Base-by-base conservation (phyloP, 1,140 invertebrate genomes). In the Prorops nasuta region DNA sequence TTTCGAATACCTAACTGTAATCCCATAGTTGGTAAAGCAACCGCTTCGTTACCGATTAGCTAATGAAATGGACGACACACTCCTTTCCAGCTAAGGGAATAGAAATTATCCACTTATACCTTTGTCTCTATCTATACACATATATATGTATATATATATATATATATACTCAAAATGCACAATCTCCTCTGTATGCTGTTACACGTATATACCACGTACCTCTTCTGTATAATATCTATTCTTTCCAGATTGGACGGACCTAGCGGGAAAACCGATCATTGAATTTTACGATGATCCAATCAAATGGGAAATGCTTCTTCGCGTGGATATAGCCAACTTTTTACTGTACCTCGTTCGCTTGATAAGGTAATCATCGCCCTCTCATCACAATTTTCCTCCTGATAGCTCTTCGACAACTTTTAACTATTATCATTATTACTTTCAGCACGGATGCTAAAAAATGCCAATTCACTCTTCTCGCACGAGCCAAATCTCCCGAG, bases 291-390 rank as follows among this genome's bases (percentile, higher is more conserved):
- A 69, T 45, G 54, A 66, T 14, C 56, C 63, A 14, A 50, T 58
- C 41, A 60, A 54, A 36, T 65, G 64, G 37, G 64, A 73, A 31
- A 53, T 58, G 16, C 54, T 74, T 10, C 67, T 67, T n/a, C 66
- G 69, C 35, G 63, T 64, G 48, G 72, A 77, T 56, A 64, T 72
- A 38, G 69, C 75, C 31, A 67, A 69, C 39, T 72, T 74, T 63
- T 60, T 77, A 14, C 66, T 76, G 61, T 77, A 77, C 65, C 74
- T 77, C 64, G 54, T 66, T 16, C 69, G 74, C 56, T 63, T 77
- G 38, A 69, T 69, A 60, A 76, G 72, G 75, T 77, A 67, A 58
- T 53, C n/a, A n/a, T n/a, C n/a, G n/a, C n/a, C n/a, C n/a, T n/a
- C n/a, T n/a, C n/a, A n/a, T n/a, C n/a, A n/a, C n/a, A n/a, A n/a